Evolutionary conservation across 2,888 invertebrate genomes (phyloP), one percentile per base, ranked within the genome.

Genomic region (Acleris cristana): DNA sequence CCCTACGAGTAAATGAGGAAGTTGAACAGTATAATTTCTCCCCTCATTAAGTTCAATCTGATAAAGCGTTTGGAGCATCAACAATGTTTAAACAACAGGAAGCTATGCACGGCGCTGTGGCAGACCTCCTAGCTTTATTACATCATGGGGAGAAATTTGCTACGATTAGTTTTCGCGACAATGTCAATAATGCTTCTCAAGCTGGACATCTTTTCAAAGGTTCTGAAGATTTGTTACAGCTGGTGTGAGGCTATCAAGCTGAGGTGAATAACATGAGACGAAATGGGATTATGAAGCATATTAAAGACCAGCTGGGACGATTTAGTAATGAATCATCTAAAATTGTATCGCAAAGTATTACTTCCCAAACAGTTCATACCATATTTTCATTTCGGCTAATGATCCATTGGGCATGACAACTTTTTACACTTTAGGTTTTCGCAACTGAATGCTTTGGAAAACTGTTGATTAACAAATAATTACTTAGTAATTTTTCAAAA

Each of bases 201-300:
- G 26, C 48, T 10, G 45, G 57, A 5, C 48, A 57, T 4, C 26
- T n/a, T 8, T 57, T 23, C 14, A 45, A 57, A n/a, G 57, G 48
- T 14, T 57, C 45, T 26, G 57, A 57, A 45, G 57, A 57, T 48
- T 45, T 57, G 10, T 57, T 57, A 26, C 57, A 57, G n/a, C 16
- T 48, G 12, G 21, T 57, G 12, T 57, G 57, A 7, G 48, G 48
- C 10, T 48, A 45, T 21, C 26, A 48, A 26, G 48, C 57, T 3
- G 57, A 57, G 21, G 26, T 57, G 16, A 26, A 26, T 23, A 19
- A 48, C 4, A 57, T 57, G 48, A 57, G 57, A n/a, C 57, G 57
- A 4, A 57, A 57, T 57, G 45, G 48, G 10, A 57, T 57, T 14
- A 57, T 45, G 7, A 57, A 57, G 21, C n/a, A 45, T n/a, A 21